A percentile compares a stretch with the other conserved stretches of the same genome.
Conservation (phyloP, 1,140 invertebrate species). For the Drosophila nigromelanica region DNA sequence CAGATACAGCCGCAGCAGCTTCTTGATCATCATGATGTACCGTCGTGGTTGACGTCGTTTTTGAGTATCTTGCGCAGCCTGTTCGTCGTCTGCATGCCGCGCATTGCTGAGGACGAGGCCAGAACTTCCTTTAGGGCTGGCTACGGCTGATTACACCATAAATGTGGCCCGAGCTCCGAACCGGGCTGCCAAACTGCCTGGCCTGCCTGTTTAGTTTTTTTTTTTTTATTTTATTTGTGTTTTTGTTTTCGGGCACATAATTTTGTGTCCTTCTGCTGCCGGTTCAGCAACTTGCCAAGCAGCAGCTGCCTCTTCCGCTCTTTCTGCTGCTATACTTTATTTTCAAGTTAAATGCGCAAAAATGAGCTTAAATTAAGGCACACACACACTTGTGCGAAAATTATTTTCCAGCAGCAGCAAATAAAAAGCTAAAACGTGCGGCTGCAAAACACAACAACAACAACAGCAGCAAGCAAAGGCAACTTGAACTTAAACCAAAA, state of each 20-base stretch:
- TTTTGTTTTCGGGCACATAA: slow-evolving; percentile 71
- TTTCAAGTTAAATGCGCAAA: slow-evolving; percentile 79
- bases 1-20: slow-evolving; percentile 27
- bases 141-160: slow-evolving; percentile 79
- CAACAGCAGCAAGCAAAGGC: slow-evolving; percentile 12
- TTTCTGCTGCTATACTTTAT: slow-evolving; percentile 65
- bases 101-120: slow-evolving; percentile 67
- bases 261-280: slow-evolving; percentile 70
- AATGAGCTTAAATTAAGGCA: slow-evolving; percentile 81
- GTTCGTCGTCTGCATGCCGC: slow-evolving; percentile 68
- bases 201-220: slow-evolving; percentile 7
- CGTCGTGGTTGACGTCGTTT: slow-evolving; percentile 15
- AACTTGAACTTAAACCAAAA: neutral
- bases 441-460: slow-evolving; percentile 46
- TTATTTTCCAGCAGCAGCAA: slow-evolving; percentile 73
- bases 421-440: slow-evolving; percentile 78
- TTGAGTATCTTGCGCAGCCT: slow-evolving; percentile 22
- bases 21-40: slow-evolving; percentile 61
- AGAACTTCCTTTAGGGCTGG: slow-evolving; percentile 77
- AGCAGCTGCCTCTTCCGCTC: slow-evolving; percentile 45
- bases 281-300: slow-evolving; percentile 65
- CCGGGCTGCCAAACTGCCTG: slow-evolving; percentile 21
- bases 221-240: neutral
- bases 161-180: slow-evolving; percentile 50
- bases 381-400: slow-evolving; percentile 64